Evolutionary conservation across 2,797 vertebrate species (phyloP).

Genomic region (Myotis pilosus): DNA sequence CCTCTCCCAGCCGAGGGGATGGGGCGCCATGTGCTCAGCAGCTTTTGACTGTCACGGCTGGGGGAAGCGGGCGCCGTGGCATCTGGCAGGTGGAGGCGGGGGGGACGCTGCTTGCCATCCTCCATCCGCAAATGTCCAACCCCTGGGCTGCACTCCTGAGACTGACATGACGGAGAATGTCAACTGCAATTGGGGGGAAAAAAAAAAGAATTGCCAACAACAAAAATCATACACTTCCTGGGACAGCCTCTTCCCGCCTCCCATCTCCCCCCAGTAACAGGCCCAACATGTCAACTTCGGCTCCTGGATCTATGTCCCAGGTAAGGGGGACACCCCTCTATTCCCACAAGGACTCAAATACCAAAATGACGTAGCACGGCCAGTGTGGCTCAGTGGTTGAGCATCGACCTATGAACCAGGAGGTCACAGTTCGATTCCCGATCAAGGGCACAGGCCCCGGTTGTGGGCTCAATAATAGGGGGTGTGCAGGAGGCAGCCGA

Average conservation of each 20-base stretch:
- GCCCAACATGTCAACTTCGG: not conserved
- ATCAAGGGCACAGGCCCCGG: not conserved
- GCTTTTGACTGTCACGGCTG: not conserved
- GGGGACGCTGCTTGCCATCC: too few species aligned
- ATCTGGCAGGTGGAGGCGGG: too few species aligned
- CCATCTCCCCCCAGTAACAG: accelerated
- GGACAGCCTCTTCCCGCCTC: too few species aligned
- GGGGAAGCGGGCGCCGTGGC: accelerated
- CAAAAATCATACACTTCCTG: too few species aligned
- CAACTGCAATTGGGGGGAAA: not conserved
- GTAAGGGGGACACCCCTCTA: accelerated
- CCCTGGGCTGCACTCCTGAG: not conserved
- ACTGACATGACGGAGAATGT: not conserved
- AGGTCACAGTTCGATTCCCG: not conserved
- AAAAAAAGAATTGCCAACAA: too few species aligned
- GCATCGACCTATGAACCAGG: too few species aligned
- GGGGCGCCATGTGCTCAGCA: not conserved
- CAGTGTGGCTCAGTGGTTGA: too few species aligned
- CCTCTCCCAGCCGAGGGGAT: not conserved
- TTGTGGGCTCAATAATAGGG: too few species aligned
- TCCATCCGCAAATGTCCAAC: not conserved
- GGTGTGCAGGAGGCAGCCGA: not conserved
- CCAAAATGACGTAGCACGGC: accelerated
- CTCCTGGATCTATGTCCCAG: not conserved
- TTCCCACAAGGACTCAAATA: not conserved